These are phyloP conservation scores for Macrotrachela quadricornifera DNA, from an alignment of 1,140 invertebrate genomes.

Conservation along the genomic window DNA sequence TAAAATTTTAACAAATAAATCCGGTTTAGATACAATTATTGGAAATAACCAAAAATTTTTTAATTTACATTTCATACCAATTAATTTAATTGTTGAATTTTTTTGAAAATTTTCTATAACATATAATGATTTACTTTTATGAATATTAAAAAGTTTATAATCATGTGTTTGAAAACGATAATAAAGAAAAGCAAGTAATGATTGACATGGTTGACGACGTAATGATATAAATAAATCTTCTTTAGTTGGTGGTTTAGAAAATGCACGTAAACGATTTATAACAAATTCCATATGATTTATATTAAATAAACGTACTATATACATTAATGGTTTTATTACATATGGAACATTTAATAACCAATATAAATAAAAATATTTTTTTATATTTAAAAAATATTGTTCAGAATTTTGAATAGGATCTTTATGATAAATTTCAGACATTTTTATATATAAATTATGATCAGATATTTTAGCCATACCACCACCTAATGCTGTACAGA, in stretches of 20 bases:
- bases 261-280: slow-evolving; percentile 20
- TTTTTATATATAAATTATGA: slow-evolving; percentile 15
- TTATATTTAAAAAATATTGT: slow-evolving; percentile 21
- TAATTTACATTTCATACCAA: slow-evolving; percentile 17
- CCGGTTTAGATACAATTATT: slow-evolving; percentile 25
- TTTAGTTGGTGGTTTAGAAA: slow-evolving; percentile 16
- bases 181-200: slow-evolving; percentile 19
- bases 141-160: slow-evolving; percentile 10
- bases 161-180: slow-evolving; percentile 15
- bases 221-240: slow-evolving; percentile 11
- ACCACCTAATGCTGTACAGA: slow-evolving; percentile 26
- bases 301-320: slow-evolving; percentile 13
- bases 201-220: slow-evolving; percentile 20
- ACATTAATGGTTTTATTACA: slow-evolving; percentile 15
- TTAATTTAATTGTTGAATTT: neutral
- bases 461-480: slow-evolving; percentile 23
- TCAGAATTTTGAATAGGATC: slow-evolving; percentile 16
- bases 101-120: no score
- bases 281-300: slow-evolving; percentile 18
- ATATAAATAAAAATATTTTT: slow-evolving; percentile 20
- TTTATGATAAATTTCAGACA: slow-evolving; percentile 14
- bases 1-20: slow-evolving; percentile 17
- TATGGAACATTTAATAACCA: slow-evolving; percentile 16
- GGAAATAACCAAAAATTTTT: slow-evolving; percentile 31
- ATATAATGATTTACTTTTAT: no score